These are phyloP conservation scores for Anthopleura xanthogrammica DNA, from an alignment of 92 coral and sea anemone species.

Conservation along the genomic window DNA sequence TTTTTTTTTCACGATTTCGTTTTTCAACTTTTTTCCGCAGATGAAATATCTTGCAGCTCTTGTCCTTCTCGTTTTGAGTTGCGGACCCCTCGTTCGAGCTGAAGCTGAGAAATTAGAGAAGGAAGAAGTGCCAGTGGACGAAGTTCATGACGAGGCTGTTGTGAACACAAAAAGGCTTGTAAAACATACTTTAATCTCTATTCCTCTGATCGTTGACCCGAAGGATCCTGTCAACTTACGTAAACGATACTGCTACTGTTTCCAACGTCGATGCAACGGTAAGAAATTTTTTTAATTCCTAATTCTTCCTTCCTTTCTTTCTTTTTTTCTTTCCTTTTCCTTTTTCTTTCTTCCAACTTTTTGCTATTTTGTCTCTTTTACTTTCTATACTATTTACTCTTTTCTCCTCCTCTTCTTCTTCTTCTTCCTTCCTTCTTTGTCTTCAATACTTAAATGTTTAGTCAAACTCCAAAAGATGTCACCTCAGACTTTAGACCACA, in stretches of 20 bases:
- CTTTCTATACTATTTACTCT: not conserved
- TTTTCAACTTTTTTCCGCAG: not conserved
- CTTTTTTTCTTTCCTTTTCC: not conserved
- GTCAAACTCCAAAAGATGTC: too few species aligned
- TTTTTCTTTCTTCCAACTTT: not conserved
- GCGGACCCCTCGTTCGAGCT: not conserved
- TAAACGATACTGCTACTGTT: not conserved
- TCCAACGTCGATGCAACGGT: not conserved
- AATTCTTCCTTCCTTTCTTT: not conserved
- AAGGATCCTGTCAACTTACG: not conserved
- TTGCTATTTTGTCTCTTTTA: not conserved
- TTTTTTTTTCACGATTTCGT: too few species aligned
- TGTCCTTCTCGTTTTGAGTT: not conserved
- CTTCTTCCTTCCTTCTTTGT: not conserved
- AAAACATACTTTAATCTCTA: not conserved
- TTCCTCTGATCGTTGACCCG: not conserved
- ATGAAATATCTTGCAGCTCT: not conserved
- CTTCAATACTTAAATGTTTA: not conserved
- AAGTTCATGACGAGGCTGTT: not conserved
- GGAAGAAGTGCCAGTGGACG: not conserved
- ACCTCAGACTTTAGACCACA: too few species aligned
- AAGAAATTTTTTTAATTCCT: not conserved
- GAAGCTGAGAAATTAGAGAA: not conserved
- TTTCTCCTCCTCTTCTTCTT: not conserved
- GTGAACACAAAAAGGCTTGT: not conserved